Evolutionary conservation across 2,113 vertebrate species (phyloP).

Genomic region (Cricetomys ansorgei): DNA sequence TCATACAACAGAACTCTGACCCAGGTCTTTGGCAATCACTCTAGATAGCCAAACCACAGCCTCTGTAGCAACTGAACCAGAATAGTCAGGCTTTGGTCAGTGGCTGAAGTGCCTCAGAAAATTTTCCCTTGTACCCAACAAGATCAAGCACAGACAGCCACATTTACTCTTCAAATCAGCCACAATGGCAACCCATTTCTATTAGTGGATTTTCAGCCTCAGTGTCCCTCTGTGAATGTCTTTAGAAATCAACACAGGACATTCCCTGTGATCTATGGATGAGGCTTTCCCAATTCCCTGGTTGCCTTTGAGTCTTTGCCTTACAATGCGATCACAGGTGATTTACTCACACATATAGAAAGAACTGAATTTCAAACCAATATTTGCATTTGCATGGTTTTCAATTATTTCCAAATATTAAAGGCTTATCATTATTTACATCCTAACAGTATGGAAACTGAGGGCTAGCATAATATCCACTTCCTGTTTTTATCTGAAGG

Average conservation of each 20-base stretch:
- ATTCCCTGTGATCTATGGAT: neutral
- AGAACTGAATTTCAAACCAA: neutral
- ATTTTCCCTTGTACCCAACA: neutral
- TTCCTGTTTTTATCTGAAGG: neutral
- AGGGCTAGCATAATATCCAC: neutral
- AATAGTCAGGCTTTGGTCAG: neutral
- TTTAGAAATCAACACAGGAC: neutral
- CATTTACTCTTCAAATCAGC: neutral
- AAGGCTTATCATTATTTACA: neutral
- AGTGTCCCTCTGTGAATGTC: neutral
- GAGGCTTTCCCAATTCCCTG: neutral
- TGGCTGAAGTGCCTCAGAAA: neutral
- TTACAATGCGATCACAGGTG: neutral
- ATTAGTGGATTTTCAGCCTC: neutral
- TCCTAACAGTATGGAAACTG: neutral
- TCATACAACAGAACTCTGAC: neutral
- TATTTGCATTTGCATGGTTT: neutral
- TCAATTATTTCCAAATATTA: constrained; percentile 7
- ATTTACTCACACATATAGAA: neutral
- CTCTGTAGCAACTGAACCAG: neutral
- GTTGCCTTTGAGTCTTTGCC: neutral
- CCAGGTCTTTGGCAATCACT: neutral
- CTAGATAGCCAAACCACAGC: neutral
- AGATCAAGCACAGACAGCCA: neutral
- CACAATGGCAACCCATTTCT: neutral